Percentiles rank a stretch among this genome's conserved stretches.
phyloP scores from a whole-genome alignment of 2,888 invertebrate genomes.

The Dynastes hyllus region DNA sequence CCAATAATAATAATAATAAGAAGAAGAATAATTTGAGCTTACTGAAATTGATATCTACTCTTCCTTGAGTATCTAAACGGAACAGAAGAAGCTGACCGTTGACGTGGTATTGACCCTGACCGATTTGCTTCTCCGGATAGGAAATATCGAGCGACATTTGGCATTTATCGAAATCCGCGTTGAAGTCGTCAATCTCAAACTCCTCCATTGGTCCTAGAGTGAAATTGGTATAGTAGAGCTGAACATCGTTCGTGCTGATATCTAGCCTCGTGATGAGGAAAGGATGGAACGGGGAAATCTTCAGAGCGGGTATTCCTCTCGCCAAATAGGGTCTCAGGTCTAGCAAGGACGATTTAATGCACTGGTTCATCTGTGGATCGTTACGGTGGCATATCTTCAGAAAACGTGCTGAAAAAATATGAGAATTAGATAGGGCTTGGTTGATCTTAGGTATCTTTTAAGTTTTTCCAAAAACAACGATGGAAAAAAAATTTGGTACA shows the following conservation, averaged over 20 bases:
- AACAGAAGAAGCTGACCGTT: constrained; percentile 71
- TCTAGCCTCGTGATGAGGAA: constrained; percentile 40
- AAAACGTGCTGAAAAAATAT: constrained; percentile 64
- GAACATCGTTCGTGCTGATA: not conserved
- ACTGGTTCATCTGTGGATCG: constrained; percentile 69
- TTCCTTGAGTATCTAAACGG: constrained; percentile 70
- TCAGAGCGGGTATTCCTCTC: constrained; percentile 68
- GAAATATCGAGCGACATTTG: not conserved
- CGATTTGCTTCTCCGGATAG: not conserved
- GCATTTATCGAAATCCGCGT: constrained; percentile 5
- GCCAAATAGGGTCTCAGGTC: constrained; percentile 67
- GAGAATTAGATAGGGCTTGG: too few relatives aligned
- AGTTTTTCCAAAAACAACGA: too few relatives aligned
- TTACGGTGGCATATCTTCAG: constrained; percentile 69
- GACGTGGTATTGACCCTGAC: constrained; percentile 66
- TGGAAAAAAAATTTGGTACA: too few relatives aligned
- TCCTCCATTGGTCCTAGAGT: not conserved
- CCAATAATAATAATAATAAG: too few relatives aligned
- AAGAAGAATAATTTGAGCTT: constrained; percentile 59
- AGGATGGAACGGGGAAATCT: constrained; percentile 70
- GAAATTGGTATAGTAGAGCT: constrained; percentile 13
- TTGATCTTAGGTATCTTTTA: too few relatives aligned
- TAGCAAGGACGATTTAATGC: constrained; percentile 68
- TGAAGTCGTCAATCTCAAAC: not conserved
- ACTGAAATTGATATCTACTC: constrained; percentile 72